A percentile compares a stretch with the other conserved stretches of the same genome.
Conservation (phyloP, 2,888 invertebrate genomes). For the Chesias legatella region DNA sequence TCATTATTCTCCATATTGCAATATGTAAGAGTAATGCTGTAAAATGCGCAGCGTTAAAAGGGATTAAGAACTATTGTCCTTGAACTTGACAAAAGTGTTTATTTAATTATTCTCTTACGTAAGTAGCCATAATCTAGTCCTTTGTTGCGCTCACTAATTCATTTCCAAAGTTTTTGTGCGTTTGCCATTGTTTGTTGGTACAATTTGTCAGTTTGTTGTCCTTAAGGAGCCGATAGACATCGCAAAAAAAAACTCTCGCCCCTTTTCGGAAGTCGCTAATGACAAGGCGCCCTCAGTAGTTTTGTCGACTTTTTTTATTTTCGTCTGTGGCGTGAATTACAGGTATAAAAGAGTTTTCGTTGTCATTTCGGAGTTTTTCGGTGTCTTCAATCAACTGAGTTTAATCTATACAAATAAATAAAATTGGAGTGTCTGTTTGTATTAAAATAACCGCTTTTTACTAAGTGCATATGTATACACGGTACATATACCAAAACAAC, state of each 20-base stretch:
- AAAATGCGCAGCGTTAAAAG: constrained; percentile 39
- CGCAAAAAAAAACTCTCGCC: constrained; percentile 57
- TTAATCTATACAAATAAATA: too few species aligned
- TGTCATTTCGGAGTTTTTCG: constrained; percentile 21
- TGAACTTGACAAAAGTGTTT: constrained; percentile 42
- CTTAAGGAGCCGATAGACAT: constrained; percentile 65
- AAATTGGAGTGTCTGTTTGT: too few species aligned
- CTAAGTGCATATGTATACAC: too few species aligned
- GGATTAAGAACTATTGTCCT: constrained; percentile 37
- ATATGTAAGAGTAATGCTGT: constrained; percentile 37
- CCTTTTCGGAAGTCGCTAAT: constrained; percentile 75
- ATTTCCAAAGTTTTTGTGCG: constrained; percentile 41
- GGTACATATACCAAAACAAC: too few species aligned
- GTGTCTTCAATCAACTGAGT: constrained; percentile 34
- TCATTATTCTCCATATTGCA: constrained; percentile 31
- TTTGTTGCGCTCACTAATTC: constrained; percentile 46
- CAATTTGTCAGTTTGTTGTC: constrained; percentile 75
- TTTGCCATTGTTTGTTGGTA: constrained; percentile 62
- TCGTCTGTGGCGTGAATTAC: constrained; percentile 52
- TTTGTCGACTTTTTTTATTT: constrained; percentile 53
- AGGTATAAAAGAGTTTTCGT: constrained; percentile 35
- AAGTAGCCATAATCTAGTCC: constrained; percentile 39
- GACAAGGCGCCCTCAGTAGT: constrained; percentile 73
- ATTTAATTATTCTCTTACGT: constrained; percentile 46
- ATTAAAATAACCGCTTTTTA: too few species aligned